Evolutionary conservation across 2,888 invertebrate genomes (phyloP), one percentile per base, ranked within the genome.

Genomic region (Tanytarsus gracilentus): DNA sequence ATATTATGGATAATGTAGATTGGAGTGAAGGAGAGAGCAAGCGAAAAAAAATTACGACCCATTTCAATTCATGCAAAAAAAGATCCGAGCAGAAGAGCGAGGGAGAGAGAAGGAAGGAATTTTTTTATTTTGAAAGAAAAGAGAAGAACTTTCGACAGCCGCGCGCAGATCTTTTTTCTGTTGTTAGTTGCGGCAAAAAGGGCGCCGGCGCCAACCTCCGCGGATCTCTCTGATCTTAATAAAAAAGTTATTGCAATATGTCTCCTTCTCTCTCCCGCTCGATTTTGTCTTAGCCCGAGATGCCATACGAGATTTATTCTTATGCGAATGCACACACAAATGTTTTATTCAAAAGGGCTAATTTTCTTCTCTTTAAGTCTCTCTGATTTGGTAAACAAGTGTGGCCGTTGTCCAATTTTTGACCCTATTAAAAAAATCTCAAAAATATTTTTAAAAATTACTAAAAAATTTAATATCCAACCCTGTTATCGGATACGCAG

Each of bases 51-150:
- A 25, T 55, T 40, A 40, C 55, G 55, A 55, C 16, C 40, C 55
- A 55, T 55, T 55, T 55, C 55, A 55, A 40, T 55, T 55, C 55
- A 55, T 55, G 55, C 40, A 55, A 55, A 44, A 23, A 44, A 55
- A 40, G 55, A 40, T 40, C 39, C 53, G 33, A 21, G 21, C 18
- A 36, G 18, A 26, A 29, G 8, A n/a, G 33, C 33, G 9, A n/a
- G 33, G 11, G n/a, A 33, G 6, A 33, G 33, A 33, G 33, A 11
- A 11, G 33, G 6, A 33, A 33, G n/a, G n/a, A 33, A 33, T 33
- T 33, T 3, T 33, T 11, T n/a, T n/a, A n/a, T n/a, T n/a, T n/a
- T n/a, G n/a, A n/a, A n/a, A n/a, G n/a, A n/a, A n/a, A 23, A 44
- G 23, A 44, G n/a, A 44, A 23, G 21, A 44, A 21, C 25, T 53